Evolutionary conservation across 2,888 invertebrate species (phyloP), one percentile per base, ranked within the genome.

Genomic region (Rotaria macrura): DNA sequence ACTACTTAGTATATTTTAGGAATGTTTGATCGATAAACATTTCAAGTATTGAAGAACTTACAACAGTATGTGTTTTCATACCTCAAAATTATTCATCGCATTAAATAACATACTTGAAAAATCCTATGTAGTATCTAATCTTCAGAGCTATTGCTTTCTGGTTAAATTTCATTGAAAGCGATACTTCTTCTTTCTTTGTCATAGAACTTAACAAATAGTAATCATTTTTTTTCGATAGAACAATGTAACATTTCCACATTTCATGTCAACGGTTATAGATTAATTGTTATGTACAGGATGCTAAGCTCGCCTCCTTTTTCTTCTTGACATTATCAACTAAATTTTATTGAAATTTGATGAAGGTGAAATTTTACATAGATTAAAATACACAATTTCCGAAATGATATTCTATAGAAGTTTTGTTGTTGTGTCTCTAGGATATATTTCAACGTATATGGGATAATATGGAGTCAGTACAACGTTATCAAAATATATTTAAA

Each of bases 401-500:
- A 43, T 10, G 43, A 43, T 43, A 43, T 43, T 43, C 43, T 43
- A 43, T 43, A 7, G 43, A 43, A 43, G 10, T 7, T 43, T 57
- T 14, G 2, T 57, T 29, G n/a, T 57, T n/a, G n/a, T n/a, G n/a
- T n/a, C n/a, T n/a, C 38, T 79, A 79, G 79, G n/a, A n/a, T n/a
- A 10, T 6, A 20, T 79, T 79, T 40, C 79, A 79, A 79, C 25
- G 79, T 43, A 79, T 79, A 25, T 79, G 79, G 79, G 43, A 79
- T 79, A 79, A 43, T 79, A 43, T 79, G 79, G 79, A 79, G 43
- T 2, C 10, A 12, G 79, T 43, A 12, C 79, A 79, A 79, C 79
- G 79, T 10, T 79, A 79, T 52, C 91, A 91, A 88, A 89, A 89
- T 85, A 85, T 89, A 85, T 92, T 95, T 87, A 93, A 94, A 85